Conservation (phyloP, 2,888 invertebrate species). For the Piscicola geometra region DNA sequence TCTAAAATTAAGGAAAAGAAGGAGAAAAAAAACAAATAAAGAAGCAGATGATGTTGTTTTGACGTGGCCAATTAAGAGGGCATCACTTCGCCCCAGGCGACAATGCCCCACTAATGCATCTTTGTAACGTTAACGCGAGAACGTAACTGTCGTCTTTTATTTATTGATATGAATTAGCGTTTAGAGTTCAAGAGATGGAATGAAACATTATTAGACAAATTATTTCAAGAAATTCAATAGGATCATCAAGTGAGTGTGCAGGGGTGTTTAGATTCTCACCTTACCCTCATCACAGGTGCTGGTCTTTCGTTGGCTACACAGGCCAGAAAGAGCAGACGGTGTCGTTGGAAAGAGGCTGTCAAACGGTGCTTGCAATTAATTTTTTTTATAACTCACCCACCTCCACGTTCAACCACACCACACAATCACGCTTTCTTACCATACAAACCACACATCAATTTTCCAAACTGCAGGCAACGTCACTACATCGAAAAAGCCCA, state of each 20-base stretch:
- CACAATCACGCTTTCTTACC: too few relatives aligned
- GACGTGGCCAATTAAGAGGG: background rate
- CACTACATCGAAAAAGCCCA: background rate
- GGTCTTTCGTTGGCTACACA: conserved; percentile 47
- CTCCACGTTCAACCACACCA: too few relatives aligned
- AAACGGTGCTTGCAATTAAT: conserved; percentile 46
- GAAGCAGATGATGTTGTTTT: background rate
- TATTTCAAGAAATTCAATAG: too few relatives aligned
- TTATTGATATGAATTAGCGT: too few relatives aligned
- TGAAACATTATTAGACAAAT: too few relatives aligned
- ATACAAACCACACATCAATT: background rate
- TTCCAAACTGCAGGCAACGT: background rate
- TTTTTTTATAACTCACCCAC: too few relatives aligned
- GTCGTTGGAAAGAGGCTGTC: conserved; percentile 48
- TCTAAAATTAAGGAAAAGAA: background rate
- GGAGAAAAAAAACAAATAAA: background rate
- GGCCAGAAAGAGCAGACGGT: conserved; percentile 46
- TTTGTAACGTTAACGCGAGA: too few relatives aligned
- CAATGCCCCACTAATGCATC: too few relatives aligned
- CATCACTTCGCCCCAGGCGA: background rate
- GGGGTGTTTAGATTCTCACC: too few relatives aligned
- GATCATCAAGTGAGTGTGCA: too few relatives aligned
- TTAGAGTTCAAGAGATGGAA: too few relatives aligned
- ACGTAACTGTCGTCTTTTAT: too few relatives aligned
- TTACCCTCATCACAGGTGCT: conserved; percentile 47